Base-by-base conservation (phyloP, 2,113 vertebrate species). In the Bungarus multicinctus region DNA sequence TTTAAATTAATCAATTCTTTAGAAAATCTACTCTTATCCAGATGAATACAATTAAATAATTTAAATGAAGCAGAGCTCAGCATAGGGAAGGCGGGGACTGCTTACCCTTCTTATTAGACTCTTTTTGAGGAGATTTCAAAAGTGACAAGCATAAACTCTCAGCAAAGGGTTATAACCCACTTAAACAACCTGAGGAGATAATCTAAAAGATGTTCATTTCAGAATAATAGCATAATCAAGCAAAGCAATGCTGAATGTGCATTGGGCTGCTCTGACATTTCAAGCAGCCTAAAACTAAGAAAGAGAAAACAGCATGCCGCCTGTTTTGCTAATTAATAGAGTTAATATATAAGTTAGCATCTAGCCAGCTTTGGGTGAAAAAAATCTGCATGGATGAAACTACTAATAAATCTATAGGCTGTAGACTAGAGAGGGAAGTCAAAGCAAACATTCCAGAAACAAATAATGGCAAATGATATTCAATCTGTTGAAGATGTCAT, bases 1-100 rank as follows among this genome's bases (percentile, higher is more conserved):
- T 94, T 95, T 95, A 58, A 27, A 87, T 20, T 95, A 95, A 97
- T 94, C 95, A 96, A 91, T 93, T 88, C 58, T 96, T 95, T 89
- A 25, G 39, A 54, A 4, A 34, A 60, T 87, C 30, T n/a, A n/a
- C 16, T 7, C 12, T 4, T 53, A 39, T 81, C 16, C 39, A 34
- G 69, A 22, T 39, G 34, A 81, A 81, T 81, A 81, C 16, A 81
- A 81, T 81, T 81, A 81, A 20, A 81, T 39, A 34, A 74, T 39
- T 8, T 20, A 34, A 81, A 81, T 39, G 34, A 81, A 81, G 39
- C 34, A 81, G 69, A 39, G 34, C 14, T 39, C 69, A 18, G n/a
- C 30, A 69, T n/a, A n/a, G n/a, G n/a, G 14, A 39, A 3, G 69
- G 30, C 27, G 3, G 64, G 5, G 4, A 87, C 25, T 47, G 10